Conservation (phyloP, 1,140 invertebrate genomes). For the Brachionus paranguensis region DNA sequence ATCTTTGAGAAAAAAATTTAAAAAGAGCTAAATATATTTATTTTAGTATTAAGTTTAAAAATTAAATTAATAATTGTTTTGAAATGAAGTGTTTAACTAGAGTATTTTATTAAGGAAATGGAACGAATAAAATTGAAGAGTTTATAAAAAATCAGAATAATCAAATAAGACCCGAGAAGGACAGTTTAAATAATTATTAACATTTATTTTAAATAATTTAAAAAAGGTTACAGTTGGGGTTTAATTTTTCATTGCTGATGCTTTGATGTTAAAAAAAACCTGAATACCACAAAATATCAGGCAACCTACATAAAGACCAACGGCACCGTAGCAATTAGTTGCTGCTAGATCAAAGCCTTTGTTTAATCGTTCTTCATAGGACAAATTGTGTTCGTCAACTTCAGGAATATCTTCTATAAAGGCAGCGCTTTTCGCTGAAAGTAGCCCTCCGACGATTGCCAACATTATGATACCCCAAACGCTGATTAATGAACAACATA, state of each 20-base stretch:
- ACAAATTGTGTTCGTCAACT: conserved; percentile 7
- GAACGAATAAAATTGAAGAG: background rate
- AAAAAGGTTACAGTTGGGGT: background rate
- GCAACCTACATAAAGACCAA: conserved; percentile 4
- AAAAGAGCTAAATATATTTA: background rate
- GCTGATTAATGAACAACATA: conserved; percentile 27
- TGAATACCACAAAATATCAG: conserved; percentile 27
- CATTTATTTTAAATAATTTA: background rate
- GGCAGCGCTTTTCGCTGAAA: conserved; percentile 18
- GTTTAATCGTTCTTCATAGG: background rate
- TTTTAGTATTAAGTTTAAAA: background rate
- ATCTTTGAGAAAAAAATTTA: background rate
- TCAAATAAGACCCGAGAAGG: background rate
- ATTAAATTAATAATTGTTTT: background rate
- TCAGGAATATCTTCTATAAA: conserved; percentile 35
- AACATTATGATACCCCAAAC: conserved; percentile 41
- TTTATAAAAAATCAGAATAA: background rate
- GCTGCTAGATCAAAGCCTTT: background rate
- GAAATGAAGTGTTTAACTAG: background rate
- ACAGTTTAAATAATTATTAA: background rate
- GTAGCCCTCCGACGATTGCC: conserved; percentile 12
- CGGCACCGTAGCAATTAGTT: conserved; percentile 35
- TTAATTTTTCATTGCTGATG: conserved; percentile 17
- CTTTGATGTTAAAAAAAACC: conserved; percentile 21
- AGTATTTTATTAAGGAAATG: background rate